Evolutionary conservation across 2,888 invertebrate genomes (phyloP).

Genomic region (Hyposoter didymator): DNA sequence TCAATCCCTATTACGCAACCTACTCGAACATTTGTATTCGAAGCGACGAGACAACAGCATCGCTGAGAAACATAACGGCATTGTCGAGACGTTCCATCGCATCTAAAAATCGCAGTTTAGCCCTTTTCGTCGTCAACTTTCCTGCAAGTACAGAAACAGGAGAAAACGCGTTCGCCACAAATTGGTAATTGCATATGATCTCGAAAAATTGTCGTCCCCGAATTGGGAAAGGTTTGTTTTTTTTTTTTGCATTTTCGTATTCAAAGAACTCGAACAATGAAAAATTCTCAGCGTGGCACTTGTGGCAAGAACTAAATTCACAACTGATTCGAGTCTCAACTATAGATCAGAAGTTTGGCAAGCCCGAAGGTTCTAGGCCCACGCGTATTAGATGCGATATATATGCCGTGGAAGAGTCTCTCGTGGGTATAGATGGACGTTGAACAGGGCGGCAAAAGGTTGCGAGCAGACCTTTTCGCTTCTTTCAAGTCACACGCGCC

Average conservation of each 20-base stretch:
- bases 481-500: constrained; percentile 62
- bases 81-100: not conserved
- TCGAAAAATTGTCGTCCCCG: not conserved
- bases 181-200: not conserved
- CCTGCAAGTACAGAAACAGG: not conserved
- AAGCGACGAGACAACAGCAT: not conserved
- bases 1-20: constrained; percentile 22
- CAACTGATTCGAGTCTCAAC: constrained; percentile 6
- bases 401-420: constrained; percentile 10
- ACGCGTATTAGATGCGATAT: constrained; percentile 25
- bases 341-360: constrained; percentile 11
- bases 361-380: constrained; percentile 29
- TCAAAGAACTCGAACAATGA: not conserved
- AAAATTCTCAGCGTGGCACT: not conserved
- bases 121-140: not conserved
- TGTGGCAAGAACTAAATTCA: not conserved
- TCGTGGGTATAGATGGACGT: constrained; percentile 21
- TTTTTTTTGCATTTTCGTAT: not conserved
- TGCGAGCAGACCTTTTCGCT: constrained; percentile 7
- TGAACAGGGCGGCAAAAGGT: constrained; percentile 23
- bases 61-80: not conserved
- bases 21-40: not conserved
- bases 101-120: not conserved
- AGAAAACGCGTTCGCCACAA: not conserved
- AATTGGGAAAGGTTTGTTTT: not conserved